Base-by-base conservation (phyloP, 2,888 invertebrate genomes). In the Cephus pulcher region DNA sequence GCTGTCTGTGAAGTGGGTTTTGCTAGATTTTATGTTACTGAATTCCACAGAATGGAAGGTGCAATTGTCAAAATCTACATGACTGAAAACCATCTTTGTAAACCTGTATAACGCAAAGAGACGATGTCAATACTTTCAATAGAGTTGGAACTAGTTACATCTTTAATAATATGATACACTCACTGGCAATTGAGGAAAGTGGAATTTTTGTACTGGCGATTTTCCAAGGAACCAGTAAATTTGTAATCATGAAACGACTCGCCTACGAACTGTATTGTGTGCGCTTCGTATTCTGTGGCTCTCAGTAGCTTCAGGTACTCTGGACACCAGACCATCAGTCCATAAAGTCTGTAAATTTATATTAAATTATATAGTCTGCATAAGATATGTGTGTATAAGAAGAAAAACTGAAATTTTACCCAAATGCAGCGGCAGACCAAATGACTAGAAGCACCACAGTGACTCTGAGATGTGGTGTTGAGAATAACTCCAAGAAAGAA, bases 51-150 rank as follows among this genome's bases (percentile, higher is more conserved):
- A 94, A n/a, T 92, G 92, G 87, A 96, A 95, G 11, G 94, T 93
- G 88, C 96, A 96, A 87, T 95, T 95, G 83, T 92, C 92, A 90
- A 96, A 96, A 79, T 94, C 92, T 33, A 96, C 95, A 86, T 96
- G 96, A 80, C 94, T 95, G 89, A 96, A 93, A 84, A 95, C 92
- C 90, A 95, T 93, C 84, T 95, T 94, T 33, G 93, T 93, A 89
- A 96, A 96, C 33, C 90, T 90, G 78, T 77, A 73, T 6, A 34
- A 69, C 12, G 30, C 69, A 35, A 23, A 68, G 35, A 4, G 23
- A 73, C 35, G 34, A 37, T 32, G 23, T 74, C 74, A 56, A n/a
- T 30, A 40, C 34, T 73, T 23, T 76, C 3, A 33, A 74, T 34
- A 37, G 30, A 15, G 69, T 56, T 32, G 35, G 30, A 2, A 69